Percentiles rank a stretch among this genome's conserved stretches.
phyloP scores from a whole-genome alignment of 2,888 invertebrate genomes.

The Flexamia atlantica region DNA sequence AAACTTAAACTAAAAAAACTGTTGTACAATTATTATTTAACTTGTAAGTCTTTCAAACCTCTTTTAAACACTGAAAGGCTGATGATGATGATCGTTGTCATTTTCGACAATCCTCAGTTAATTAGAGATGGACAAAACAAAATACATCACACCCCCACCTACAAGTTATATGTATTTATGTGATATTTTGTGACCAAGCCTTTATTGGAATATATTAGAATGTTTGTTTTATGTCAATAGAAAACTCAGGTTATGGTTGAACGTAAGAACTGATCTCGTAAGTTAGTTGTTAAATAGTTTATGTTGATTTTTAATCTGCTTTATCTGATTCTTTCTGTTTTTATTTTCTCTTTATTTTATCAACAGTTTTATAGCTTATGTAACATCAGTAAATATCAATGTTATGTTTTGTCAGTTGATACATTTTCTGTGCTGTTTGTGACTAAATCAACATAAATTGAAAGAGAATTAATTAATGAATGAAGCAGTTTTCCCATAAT shows the following conservation, averaged over 20 bases:
- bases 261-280: conserved; percentile 22
- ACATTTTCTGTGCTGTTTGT: too few relatives aligned
- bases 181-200: background rate
- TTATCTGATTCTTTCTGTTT: background rate
- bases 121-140: background rate
- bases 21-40: too few relatives aligned
- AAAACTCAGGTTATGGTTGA: conserved; percentile 23
- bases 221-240: background rate
- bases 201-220: background rate
- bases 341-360: background rate
- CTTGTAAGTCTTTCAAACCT: too few relatives aligned
- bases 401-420: too few relatives aligned
- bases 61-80: too few relatives aligned
- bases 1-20: too few relatives aligned
- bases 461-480: too few relatives aligned
- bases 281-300: background rate
- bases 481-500: too few relatives aligned
- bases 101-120: background rate
- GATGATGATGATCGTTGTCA: too few relatives aligned
- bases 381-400: too few relatives aligned
- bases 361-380: background rate
- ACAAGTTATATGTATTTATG: background rate
- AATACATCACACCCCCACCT: background rate
- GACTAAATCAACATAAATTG: too few relatives aligned
- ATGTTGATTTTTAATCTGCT: background rate